phyloP scores from a whole-genome alignment of 2,113 vertebrate genomes.

The Phoenicopterus ruber region DNA sequence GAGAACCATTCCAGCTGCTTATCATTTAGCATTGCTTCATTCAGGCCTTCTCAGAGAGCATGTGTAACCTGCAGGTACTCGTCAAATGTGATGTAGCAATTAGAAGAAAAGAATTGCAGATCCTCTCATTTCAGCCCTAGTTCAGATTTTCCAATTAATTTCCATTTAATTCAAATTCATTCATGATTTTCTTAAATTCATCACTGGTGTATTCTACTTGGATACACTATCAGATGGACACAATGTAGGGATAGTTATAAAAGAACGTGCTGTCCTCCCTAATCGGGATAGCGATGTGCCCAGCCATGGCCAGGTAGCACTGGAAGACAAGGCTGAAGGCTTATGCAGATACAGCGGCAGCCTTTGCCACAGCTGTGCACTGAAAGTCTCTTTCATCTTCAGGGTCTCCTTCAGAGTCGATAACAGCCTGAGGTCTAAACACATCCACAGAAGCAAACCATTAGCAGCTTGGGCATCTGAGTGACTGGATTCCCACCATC shows the following conservation, averaged over 20 bases:
- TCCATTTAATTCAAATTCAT: neutral
- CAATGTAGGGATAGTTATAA: neutral
- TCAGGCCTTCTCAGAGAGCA: neutral
- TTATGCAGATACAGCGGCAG: neutral
- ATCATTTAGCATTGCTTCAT: neutral
- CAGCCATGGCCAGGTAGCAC: neutral
- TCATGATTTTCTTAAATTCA: neutral
- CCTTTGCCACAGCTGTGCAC: neutral
- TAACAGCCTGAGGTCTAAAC: slow-evolving; percentile 7
- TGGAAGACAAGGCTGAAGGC: neutral
- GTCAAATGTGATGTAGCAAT: neutral
- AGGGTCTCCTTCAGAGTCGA: neutral
- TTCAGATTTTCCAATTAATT: neutral
- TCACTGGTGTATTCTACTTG: neutral
- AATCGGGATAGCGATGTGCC: neutral
- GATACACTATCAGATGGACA: neutral
- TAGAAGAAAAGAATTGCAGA: neutral
- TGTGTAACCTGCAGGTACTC: neutral
- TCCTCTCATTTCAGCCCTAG: neutral
- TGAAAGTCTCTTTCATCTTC: slow-evolving; percentile 17
- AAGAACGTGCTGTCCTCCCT: slow-evolving; percentile 35
- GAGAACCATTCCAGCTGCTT: neutral
- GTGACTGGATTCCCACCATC: neutral
- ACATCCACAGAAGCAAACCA: neutral
- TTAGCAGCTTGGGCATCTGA: neutral